Evolutionary conservation across 2,113 vertebrate genomes (phyloP).

Genomic region (Coregonus clupeaformis): DNA sequence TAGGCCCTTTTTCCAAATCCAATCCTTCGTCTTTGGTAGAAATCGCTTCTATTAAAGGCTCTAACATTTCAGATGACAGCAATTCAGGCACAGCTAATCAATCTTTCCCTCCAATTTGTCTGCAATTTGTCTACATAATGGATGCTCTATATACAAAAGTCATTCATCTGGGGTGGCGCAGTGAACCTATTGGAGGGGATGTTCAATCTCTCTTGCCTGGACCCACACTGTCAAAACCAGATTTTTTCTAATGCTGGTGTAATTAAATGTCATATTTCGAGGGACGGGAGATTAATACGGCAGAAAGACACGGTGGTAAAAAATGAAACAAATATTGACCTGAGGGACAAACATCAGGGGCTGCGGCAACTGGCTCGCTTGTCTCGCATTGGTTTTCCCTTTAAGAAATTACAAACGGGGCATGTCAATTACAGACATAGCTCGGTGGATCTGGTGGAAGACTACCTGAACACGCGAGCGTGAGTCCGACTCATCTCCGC

Average conservation of each 20-base stretch:
- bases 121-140: constrained; percentile 37
- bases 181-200: neutral
- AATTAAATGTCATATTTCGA: constrained; percentile 59
- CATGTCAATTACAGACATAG: constrained; percentile 28
- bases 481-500: too few species aligned
- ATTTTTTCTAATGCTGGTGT: constrained; percentile 43
- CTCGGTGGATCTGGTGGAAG: too few species aligned
- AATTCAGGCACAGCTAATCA: constrained; percentile 27
- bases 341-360: constrained; percentile 5
- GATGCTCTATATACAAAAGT: constrained; percentile 23
- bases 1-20: constrained; percentile 20
- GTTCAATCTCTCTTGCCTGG: constrained; percentile 29
- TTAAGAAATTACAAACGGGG: constrained; percentile 25
- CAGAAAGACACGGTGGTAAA: constrained; percentile 22
- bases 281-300: constrained; percentile 50
- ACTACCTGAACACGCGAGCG: too few species aligned
- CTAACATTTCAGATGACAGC: constrained; percentile 5
- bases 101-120: constrained; percentile 40
- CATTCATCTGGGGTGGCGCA: constrained; percentile 39
- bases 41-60: constrained; percentile 12
- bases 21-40: constrained; percentile 28
- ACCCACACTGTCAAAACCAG: constrained; percentile 19
- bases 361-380: constrained; percentile 20
- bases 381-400: constrained; percentile 37
- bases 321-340: constrained; percentile 53